phyloP scores from a whole-genome alignment of 2,113 vertebrate genomes.

The Chiloscyllium plagiosum region DNA sequence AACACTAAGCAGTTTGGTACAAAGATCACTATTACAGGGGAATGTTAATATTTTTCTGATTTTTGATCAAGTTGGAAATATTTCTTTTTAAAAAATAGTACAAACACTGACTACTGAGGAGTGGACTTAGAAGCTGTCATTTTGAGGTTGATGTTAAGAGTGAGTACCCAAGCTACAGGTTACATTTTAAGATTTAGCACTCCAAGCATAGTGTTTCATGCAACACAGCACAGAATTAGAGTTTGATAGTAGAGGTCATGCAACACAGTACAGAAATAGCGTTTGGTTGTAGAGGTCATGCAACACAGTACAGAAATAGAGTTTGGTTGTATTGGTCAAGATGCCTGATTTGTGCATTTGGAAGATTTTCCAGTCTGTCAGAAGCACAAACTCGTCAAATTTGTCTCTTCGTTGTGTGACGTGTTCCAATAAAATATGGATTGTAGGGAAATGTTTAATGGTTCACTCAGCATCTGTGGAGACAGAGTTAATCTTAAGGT shows the following conservation, averaged over 20 bases:
- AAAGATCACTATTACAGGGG: not conserved
- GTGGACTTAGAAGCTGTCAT: not conserved
- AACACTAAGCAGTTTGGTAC: not conserved
- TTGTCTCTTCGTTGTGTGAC: not conserved
- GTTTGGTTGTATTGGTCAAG: not conserved
- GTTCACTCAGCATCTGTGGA: not conserved
- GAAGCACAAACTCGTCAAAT: not conserved
- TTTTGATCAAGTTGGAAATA: not conserved
- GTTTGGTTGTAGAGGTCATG: not conserved
- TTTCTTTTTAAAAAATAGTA: not conserved
- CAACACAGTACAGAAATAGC: not conserved
- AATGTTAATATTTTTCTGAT: not conserved
- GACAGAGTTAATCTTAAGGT: not conserved
- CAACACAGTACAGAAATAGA: not conserved
- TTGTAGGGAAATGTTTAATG: not conserved
- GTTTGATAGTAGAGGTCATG: not conserved
- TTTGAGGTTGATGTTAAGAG: not conserved
- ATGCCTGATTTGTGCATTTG: not conserved
- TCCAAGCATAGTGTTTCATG: not conserved
- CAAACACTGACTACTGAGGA: not conserved
- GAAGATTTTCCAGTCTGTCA: not conserved
- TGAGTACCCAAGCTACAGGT: not conserved
- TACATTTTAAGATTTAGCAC: not conserved
- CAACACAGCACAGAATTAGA: not conserved
- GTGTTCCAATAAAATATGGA: not conserved